Evolutionary conservation across 2,888 invertebrate species (phyloP).

Genomic region (Thelaira solivaga): DNA sequence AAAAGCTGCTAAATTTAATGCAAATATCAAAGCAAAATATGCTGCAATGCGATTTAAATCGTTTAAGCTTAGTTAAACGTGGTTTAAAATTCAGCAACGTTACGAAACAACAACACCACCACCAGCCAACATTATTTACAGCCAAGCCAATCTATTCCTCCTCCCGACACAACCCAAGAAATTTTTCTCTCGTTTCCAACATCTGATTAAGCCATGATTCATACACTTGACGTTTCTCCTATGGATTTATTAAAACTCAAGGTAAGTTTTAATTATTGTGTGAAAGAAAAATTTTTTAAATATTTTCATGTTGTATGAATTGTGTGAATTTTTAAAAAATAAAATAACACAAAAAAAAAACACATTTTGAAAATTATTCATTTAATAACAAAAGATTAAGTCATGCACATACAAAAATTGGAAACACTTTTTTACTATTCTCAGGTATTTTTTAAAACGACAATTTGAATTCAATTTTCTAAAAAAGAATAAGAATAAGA

Average conservation of each 20-base stretch:
- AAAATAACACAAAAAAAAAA: neutral
- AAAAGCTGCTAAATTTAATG: conserved; percentile 22
- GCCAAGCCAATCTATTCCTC: no score
- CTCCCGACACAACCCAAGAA: neutral
- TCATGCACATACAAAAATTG: no score
- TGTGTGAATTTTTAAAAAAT: conserved; percentile 30
- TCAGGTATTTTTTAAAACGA: no score
- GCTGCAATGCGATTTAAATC: conserved; percentile 55
- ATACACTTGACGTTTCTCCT: neutral
- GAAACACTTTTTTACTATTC: no score
- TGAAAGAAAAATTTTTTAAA: neutral
- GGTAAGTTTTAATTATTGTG: conserved; percentile 26
- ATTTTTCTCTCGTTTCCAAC: conserved; percentile 26
- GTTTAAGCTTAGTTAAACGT: conserved; percentile 19
- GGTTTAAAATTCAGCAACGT: conserved; percentile 5
- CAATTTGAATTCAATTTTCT: no score
- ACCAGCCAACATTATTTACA: conserved; percentile 42
- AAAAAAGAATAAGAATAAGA: no score
- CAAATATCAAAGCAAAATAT: conserved; percentile 1
- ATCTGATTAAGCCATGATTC: conserved; percentile 16
- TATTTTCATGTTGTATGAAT: conserved; percentile 10
- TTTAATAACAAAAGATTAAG: neutral
- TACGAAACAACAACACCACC: neutral
- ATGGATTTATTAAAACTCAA: conserved; percentile 21
- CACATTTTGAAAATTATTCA: neutral